Evolutionary conservation across 2,797 vertebrate species (phyloP).

Genomic region (Peromyscus attwateri): DNA sequence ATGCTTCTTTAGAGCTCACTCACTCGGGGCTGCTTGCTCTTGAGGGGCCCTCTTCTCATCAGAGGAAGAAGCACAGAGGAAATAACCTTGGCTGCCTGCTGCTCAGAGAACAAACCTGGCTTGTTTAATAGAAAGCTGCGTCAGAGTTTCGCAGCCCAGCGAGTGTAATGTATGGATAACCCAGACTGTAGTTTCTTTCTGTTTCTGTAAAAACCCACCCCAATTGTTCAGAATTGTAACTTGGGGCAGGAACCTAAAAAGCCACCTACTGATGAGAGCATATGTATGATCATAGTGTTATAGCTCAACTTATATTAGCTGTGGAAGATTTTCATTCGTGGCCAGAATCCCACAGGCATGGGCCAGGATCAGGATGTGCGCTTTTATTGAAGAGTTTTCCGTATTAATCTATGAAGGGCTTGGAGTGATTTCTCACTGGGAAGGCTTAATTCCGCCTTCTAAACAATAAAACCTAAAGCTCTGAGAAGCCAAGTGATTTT

Average conservation of each 20-base stretch:
- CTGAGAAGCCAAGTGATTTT: slow-evolving; percentile 36
- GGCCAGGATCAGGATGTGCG: not conserved
- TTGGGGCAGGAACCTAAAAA: not conserved
- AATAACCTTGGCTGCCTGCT: not conserved
- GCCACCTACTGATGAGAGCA: not conserved
- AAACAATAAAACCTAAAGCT: not conserved
- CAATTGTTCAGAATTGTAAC: not conserved
- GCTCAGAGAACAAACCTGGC: not conserved
- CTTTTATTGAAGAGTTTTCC: not conserved
- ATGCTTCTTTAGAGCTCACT: not conserved
- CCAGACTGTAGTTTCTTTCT: not conserved
- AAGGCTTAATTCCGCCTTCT: not conserved
- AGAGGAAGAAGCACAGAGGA: not conserved
- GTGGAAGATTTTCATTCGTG: not conserved
- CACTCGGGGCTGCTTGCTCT: not conserved
- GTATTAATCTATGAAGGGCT: not conserved
- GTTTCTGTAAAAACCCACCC: not conserved
- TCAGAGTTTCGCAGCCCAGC: not conserved
- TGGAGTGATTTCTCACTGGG: not conserved
- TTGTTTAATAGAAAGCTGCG: not conserved
- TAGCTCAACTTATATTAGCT: not conserved
- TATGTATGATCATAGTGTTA: not conserved
- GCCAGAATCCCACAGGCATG: not conserved
- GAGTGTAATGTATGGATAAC: not conserved
- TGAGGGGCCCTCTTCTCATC: not conserved